Evolutionary conservation across 2,113 vertebrate species (phyloP), one percentile per base, ranked within the genome.

Genomic region (Quiscalus mexicanus): DNA sequence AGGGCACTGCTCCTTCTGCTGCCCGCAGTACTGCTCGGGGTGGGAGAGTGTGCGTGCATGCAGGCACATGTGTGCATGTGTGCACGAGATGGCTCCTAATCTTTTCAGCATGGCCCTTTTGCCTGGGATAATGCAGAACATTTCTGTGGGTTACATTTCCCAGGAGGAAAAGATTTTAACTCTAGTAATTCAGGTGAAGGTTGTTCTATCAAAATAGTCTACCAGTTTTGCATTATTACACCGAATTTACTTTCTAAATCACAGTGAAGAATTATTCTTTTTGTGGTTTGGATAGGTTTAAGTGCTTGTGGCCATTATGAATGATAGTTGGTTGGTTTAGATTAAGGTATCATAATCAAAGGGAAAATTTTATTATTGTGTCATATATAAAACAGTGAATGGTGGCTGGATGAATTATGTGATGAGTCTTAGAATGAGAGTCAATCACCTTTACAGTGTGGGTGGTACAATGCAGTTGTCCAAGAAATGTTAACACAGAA

Each of bases 1-100:
- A 96, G 86, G 86, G 94, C 83, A 52, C 75, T 75, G 92, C 73
- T 84, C 87, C 87, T 75, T 60, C 74, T 96, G 78, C 89, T 91
- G 47, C 95, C 87, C 92, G 20, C 92, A 69, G 80, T 17, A 60
- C 89, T 45, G 31, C 65, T 64, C 47, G 52, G 87, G 53, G 10
- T 92, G 76, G 84, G 89, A 56, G 80, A 76, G n/a, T 0, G 79
- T 92, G 90, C 45, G 35, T 95, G 80, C 79, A 30, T 44, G 52
- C 33, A 45, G 69, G 67, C 76, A 81, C 42, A 31, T 79, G 78
- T 81, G 79, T 94, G 80, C 69, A 81, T 84, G 82, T 78, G 82
- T 25, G 41, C 62, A 87, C 56, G 89, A 76, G 81, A 52, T 19
- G 77, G 69, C 35, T 93, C 47, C 92, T 96, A 90, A 93, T 94